Evolutionary conservation across 1,140 invertebrate genomes (phyloP), one percentile per base, ranked within the genome.

Genomic region (Drepana arcuata): DNA sequence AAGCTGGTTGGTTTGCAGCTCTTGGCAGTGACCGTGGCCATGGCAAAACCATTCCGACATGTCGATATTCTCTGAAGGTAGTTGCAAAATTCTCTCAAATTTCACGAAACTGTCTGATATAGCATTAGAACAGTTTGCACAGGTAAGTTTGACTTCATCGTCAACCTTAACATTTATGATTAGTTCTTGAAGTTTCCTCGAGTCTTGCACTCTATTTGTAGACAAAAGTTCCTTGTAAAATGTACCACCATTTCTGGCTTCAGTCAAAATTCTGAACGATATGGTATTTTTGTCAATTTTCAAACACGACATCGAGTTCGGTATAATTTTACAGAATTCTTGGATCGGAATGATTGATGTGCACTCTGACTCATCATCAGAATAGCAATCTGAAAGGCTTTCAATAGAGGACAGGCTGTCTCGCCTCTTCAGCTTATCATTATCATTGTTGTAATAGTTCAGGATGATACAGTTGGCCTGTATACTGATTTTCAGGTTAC

Each of bases 41-140:
- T 87, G 86, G 44, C 86, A 88, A 56, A 87, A 88, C 86, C 85
- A 87, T 35, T 87, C 85, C 0, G 72, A 80, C 57, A 81, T 73
- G 44, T 87, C 86, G 34, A 82, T 55, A 77, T 83, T 85, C 16
- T 78, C 62, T 1, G 83, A 78, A 5, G 86, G 86, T 31, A 88
- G 59, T 34, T 87, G 85, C 38, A 88, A 64, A 54, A 87, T 65
- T 38, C 86, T 68, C 16, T 83, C 43, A 70, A 87, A 87, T 18
- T 70, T 67, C 0, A 78, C 34, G 7, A 34, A 36, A 25, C 60
- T 43, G 35, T 55, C 44, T 2, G 77, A 79, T 4, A 87, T 56
- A 23, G 64, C 36, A 54, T 84, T 82, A 2, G 55, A 71, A 54
- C 86, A 88, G 49, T 87, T 86, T 7, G 48, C 46, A 51, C 86